These are phyloP conservation scores for Drosophila maculinotata DNA, from an alignment of 2,888 invertebrate species.

Conservation along the genomic window DNA sequence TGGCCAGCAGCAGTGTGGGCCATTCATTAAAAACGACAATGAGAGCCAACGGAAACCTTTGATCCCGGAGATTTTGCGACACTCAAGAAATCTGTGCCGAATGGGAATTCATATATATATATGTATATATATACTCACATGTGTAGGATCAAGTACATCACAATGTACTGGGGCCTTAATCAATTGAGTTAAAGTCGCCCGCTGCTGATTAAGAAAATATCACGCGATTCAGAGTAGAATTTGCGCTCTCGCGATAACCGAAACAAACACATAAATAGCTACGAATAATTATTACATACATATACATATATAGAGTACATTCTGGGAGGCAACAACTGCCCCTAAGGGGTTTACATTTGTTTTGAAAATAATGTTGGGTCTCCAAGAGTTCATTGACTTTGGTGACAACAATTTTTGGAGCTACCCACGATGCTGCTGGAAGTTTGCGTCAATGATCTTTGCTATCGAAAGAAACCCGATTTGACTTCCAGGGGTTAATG, in stretches of 20 bases:
- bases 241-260: conserved; percentile 63
- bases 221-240: conserved; percentile 80
- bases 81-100: conserved; percentile 59
- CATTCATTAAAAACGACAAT: conserved; percentile 60
- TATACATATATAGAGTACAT: background rate
- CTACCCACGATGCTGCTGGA: conserved; percentile 2
- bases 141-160: conserved; percentile 40
- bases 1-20: conserved; percentile 9
- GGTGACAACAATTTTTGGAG: conserved; percentile 8
- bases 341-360: conserved; percentile 36
- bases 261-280: conserved; percentile 22
- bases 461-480: conserved; percentile 24
- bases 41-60: conserved; percentile 63
- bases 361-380: conserved; percentile 10
- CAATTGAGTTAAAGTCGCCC: conserved; percentile 66
- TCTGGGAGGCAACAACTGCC: conserved; percentile 5
- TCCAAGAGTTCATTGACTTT: conserved; percentile 69
- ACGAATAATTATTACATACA: conserved; percentile 7
- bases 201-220: conserved; percentile 76
- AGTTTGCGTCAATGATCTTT: conserved; percentile 64
- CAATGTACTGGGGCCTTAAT: conserved; percentile 59
- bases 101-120: conserved; percentile 12
- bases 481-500: conserved; percentile 46
- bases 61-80: conserved; percentile 77
- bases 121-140: conserved; percentile 12